Conservation (phyloP, 1,140 invertebrate species). For the Drosophila ercepeae region DNA sequence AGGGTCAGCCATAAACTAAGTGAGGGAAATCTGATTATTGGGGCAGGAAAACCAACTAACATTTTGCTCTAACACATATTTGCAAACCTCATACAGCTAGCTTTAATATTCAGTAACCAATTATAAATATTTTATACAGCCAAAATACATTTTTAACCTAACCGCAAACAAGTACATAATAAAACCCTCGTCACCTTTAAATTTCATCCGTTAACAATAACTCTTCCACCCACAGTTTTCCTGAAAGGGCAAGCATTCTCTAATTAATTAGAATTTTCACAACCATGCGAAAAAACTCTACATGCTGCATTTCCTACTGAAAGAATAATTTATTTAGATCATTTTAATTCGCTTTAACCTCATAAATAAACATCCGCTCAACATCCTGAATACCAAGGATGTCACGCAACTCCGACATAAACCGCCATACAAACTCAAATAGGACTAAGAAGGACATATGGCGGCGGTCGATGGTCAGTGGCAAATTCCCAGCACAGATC, state of each 20-base stretch:
- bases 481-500: conserved; percentile 36
- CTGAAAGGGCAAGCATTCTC: background rate
- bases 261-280: background rate
- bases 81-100: background rate
- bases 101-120: background rate
- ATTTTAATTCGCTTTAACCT: conserved; percentile 4
- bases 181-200: background rate
- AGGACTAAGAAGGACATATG: conserved; percentile 33
- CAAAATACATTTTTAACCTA: background rate
- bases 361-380: conserved; percentile 3
- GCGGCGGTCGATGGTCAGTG: conserved; percentile 24
- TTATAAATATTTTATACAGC: background rate
- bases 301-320: background rate
- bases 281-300: background rate
- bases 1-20: background rate
- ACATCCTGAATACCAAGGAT: background rate
- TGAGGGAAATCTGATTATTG: background rate
- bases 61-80: background rate
- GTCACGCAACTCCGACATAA: conserved; percentile 11
- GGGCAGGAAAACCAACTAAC: background rate
- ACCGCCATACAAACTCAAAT: conserved; percentile 2
- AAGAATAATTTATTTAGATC: background rate
- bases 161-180: background rate
- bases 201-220: background rate
- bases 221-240: background rate